Conservation (phyloP, 2,888 invertebrate genomes). For the Metellina segmentata region DNA sequence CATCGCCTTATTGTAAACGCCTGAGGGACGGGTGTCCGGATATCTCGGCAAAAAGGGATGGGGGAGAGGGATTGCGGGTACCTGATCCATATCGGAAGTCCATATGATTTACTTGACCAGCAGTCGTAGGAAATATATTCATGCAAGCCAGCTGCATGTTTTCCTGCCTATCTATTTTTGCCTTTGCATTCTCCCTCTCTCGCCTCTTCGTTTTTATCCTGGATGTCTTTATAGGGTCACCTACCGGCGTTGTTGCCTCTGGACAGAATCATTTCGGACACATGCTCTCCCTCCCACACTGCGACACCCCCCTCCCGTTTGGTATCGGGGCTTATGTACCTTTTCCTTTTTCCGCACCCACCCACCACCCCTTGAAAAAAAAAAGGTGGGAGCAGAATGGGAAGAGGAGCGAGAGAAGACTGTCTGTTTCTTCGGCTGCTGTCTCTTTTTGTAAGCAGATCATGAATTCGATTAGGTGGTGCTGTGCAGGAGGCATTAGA, state of each 20-base stretch:
- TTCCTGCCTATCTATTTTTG: constrained; percentile 51
- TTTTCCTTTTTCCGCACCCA: no score
- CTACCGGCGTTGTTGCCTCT: constrained; percentile 26
- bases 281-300: constrained; percentile 48
- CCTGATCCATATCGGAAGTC: constrained; percentile 56
- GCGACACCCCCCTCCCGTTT: background rate
- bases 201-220: constrained; percentile 33
- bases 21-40: background rate
- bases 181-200: constrained; percentile 3
- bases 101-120: constrained; percentile 48
- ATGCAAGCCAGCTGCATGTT: constrained; percentile 66
- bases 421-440: constrained; percentile 59
- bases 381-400: background rate
- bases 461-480: constrained; percentile 76
- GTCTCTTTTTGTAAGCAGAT: constrained; percentile 76
- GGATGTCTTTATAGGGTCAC: constrained; percentile 54
- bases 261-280: constrained; percentile 75
- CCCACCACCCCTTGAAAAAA: background rate
- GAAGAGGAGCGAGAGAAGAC: constrained; percentile 13
- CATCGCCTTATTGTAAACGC: constrained; percentile 5
- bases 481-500: constrained; percentile 72
- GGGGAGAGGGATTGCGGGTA: background rate
- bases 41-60: background rate
- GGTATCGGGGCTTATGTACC: constrained; percentile 28
- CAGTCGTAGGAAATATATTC: constrained; percentile 64